phyloP scores from a whole-genome alignment of 2,113 vertebrate genomes.

The Rhinolophus ferrumequinum region DNA sequence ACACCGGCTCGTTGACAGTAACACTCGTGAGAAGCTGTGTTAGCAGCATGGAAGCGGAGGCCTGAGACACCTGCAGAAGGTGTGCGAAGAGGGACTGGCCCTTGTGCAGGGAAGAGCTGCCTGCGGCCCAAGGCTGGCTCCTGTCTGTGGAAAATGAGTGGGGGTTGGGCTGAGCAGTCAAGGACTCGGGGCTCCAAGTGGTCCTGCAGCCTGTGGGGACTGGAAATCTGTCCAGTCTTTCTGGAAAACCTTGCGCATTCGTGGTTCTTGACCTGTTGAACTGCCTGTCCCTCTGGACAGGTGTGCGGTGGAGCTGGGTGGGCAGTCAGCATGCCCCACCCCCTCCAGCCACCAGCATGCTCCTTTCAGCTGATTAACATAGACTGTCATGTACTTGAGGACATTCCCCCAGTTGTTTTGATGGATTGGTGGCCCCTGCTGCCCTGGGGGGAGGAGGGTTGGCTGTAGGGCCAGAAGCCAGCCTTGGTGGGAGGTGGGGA shows the following conservation, averaged over 20 bases:
- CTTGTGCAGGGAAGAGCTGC: too few species aligned
- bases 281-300: not conserved
- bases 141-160: not conserved
- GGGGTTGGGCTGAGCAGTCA: rapidly evolving
- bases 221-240: not conserved
- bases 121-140: rapidly evolving
- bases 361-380: not conserved
- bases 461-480: not conserved
- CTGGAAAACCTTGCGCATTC: rapidly evolving
- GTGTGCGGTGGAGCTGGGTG: not conserved
- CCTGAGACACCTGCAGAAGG: not conserved
- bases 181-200: not conserved
- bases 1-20: rapidly evolving
- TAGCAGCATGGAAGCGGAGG: not conserved
- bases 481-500: not conserved
- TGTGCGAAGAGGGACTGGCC: not conserved
- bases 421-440: not conserved
- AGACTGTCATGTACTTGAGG: not conserved
- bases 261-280: not conserved
- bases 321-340: not conserved
- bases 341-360: rapidly evolving
- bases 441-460: not conserved
- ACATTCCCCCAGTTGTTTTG: not conserved
- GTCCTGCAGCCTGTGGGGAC: not conserved
- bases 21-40: not conserved